A percentile compares a stretch with the other conserved stretches of the same genome.
Evolutionary conservation across 1,140 invertebrate species (phyloP).

Genomic region (Papilio polytes): DNA sequence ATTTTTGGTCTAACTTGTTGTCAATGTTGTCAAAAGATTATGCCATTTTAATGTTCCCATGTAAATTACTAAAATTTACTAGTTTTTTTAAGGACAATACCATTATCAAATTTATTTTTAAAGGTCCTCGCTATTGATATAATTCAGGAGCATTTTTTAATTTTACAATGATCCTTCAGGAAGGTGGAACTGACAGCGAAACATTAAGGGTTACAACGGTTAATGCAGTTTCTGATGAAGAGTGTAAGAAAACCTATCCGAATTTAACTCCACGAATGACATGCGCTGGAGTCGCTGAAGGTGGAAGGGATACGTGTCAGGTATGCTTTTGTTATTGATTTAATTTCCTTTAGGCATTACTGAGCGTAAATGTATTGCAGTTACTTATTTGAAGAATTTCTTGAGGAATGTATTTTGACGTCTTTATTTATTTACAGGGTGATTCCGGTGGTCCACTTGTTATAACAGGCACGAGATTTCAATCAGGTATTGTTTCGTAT

Average conservation of each 20-base stretch:
- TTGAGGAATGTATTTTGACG: not conserved
- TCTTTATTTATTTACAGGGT: conserved; percentile 47
- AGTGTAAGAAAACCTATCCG: conserved; percentile 53
- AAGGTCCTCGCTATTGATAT: too few species aligned
- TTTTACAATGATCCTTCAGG: conserved; percentile 45
- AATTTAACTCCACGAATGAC: conserved; percentile 78
- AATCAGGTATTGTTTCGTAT: conserved; percentile 57
- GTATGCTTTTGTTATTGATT: conserved; percentile 43
- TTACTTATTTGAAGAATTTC: too few species aligned
- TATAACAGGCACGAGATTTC: conserved; percentile 36
- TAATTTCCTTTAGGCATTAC: too few species aligned
- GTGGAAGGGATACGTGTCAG: conserved; percentile 84
- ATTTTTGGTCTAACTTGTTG: too few species aligned
- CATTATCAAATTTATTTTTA: too few species aligned
- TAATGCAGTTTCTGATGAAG: conserved; percentile 49
- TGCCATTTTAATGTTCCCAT: too few species aligned
- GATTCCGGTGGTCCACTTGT: conserved; percentile 64
- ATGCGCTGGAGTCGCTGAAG: conserved; percentile 79
- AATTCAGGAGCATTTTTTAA: too few species aligned
- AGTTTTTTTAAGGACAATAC: too few species aligned
- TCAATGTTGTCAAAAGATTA: too few species aligned
- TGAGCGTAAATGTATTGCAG: too few species aligned
- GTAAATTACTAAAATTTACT: too few species aligned
- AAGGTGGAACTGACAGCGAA: conserved; percentile 54
- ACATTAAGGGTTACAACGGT: conserved; percentile 61